phyloP scores from a whole-genome alignment of 2,797 vertebrate species.

The Lepilemur ruficaudatus region DNA sequence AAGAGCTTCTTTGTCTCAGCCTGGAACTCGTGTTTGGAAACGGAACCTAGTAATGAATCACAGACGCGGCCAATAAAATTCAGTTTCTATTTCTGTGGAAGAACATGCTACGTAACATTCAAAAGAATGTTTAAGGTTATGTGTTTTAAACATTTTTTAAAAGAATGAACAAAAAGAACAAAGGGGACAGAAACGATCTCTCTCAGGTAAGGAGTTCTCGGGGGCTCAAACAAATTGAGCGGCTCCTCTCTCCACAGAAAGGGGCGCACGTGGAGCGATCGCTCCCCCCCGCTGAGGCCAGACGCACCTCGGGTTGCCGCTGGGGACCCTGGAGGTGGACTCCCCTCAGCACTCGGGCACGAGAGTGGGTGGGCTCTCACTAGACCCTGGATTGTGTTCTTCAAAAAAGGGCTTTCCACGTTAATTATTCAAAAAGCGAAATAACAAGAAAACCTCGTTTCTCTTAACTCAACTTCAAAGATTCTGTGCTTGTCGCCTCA shows the following conservation, averaged over 20 bases:
- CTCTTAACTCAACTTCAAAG: background rate
- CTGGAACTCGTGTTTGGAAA: constrained; percentile 95
- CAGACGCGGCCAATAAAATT: constrained; percentile 1
- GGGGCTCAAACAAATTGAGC: background rate
- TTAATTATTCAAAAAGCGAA: background rate
- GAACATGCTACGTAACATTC: background rate
- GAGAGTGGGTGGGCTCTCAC: background rate
- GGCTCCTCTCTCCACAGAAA: background rate
- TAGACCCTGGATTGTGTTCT: background rate
- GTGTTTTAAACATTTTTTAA: background rate
- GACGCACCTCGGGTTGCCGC: rapidly evolving
- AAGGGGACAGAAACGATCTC: background rate
- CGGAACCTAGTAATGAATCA: constrained; percentile 85
- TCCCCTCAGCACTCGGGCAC: rapidly evolving
- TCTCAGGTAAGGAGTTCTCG: background rate
- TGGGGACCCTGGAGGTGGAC: rapidly evolving
- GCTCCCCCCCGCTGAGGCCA: rapidly evolving
- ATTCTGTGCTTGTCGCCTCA: background rate
- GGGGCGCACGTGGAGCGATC: rapidly evolving
- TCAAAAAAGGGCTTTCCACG: background rate
- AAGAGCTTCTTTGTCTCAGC: constrained; percentile 97
- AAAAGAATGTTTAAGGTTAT: background rate
- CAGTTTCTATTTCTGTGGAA: background rate
- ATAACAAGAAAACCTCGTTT: background rate
- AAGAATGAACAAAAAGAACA: background rate